phyloP scores from a whole-genome alignment of 1,140 invertebrate species.

The Brachionus sp. region DNA sequence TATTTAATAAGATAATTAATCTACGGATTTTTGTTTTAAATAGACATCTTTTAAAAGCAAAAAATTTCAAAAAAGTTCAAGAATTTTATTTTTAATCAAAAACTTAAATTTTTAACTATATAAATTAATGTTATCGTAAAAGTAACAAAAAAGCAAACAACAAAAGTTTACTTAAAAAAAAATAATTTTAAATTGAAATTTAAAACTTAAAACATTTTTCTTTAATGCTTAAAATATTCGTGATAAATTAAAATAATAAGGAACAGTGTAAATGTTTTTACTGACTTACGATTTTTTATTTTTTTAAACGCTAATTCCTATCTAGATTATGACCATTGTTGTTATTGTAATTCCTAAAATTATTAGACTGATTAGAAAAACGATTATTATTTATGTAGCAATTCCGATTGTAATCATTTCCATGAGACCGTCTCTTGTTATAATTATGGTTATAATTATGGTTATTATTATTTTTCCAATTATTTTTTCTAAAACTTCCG shows the following conservation, averaged over 20 bases:
- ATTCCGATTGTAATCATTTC: background rate
- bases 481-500: background rate
- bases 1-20: too few species aligned
- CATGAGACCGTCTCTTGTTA: background rate
- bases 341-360: background rate
- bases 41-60: too few species aligned
- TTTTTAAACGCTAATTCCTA: background rate
- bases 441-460: background rate
- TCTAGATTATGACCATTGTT: background rate
- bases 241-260: background rate
- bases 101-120: background rate
- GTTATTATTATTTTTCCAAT: slow-evolving; percentile 2
- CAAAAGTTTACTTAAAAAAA: background rate
- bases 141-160: background rate
- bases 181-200: background rate
- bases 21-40: too few species aligned
- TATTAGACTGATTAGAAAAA: background rate
- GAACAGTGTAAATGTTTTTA: background rate
- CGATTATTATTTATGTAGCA: background rate
- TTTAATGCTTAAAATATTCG: background rate
- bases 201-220: background rate
- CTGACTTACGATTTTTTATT: background rate
- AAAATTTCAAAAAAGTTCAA: background rate
- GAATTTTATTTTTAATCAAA: background rate
- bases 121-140: background rate